Percentiles rank a stretch among this genome's conserved stretches.
Evolutionary conservation across 2,888 invertebrate species (phyloP).

Genomic region (Crepidodera aurea): DNA sequence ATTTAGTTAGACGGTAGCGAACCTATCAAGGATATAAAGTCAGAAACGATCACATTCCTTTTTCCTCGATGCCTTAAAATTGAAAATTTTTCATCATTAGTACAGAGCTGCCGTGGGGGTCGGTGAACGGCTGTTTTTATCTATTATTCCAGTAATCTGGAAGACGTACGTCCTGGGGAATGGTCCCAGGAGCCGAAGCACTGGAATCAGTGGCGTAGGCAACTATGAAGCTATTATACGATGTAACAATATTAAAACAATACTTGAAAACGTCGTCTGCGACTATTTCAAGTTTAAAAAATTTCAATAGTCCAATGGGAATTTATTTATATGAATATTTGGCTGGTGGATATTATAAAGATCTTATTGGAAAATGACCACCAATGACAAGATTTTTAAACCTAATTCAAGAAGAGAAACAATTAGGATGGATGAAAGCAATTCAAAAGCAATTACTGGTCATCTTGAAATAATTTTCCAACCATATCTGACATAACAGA

Average conservation of each 20-base stretch:
- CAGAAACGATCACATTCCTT: neutral
- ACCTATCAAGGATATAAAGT: neutral
- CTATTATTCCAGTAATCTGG: constrained; percentile 33
- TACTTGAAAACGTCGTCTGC: neutral
- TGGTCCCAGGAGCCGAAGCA: constrained; percentile 21
- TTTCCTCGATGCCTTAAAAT: constrained; percentile 15
- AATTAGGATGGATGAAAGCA: too few relatives aligned
- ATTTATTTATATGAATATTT: too few relatives aligned
- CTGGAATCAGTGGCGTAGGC: neutral
- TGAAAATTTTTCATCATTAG: constrained; percentile 30
- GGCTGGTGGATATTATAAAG: too few relatives aligned
- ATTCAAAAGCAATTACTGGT: too few relatives aligned
- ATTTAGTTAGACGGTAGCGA: too few relatives aligned
- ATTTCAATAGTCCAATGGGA: too few relatives aligned
- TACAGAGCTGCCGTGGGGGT: constrained; percentile 7
- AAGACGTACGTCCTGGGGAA: constrained; percentile 26
- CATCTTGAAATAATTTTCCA: too few relatives aligned
- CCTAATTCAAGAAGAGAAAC: too few relatives aligned
- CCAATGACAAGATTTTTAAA: too few relatives aligned
- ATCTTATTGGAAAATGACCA: too few relatives aligned
- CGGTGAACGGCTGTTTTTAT: constrained; percentile 29
- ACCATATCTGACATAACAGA: too few relatives aligned
- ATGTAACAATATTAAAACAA: neutral
- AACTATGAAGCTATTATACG: neutral
- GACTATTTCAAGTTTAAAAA: neutral